Evolutionary conservation across 2,797 vertebrate species (phyloP).

Genomic region (Lithobates pipiens): DNA sequence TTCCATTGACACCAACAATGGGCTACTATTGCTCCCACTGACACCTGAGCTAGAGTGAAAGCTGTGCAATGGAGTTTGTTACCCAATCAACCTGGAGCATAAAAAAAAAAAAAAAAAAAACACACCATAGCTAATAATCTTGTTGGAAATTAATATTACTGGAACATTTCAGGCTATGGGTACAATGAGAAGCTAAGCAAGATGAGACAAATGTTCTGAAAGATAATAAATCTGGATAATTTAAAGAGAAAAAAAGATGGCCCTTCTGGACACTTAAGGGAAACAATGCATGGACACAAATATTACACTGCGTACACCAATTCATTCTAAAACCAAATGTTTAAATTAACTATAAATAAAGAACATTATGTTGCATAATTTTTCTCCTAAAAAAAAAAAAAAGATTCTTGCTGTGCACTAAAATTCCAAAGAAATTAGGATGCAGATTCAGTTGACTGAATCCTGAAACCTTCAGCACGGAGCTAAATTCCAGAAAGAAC

Average conservation of each 20-base stretch:
- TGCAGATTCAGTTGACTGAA: slow-evolving; percentile 4
- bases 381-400: background rate
- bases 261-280: too few relatives aligned
- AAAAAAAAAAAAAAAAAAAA: too few relatives aligned
- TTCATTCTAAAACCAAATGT: background rate
- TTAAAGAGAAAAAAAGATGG: background rate
- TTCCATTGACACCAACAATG: too few relatives aligned
- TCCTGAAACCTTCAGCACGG: background rate
- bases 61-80: too few relatives aligned
- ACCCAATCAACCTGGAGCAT: too few relatives aligned
- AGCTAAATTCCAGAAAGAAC: background rate
- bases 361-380: background rate
- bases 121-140: too few relatives aligned
- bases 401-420: background rate
- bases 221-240: too few relatives aligned
- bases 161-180: background rate
- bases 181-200: background rate
- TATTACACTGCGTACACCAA: background rate
- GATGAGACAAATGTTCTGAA: background rate
- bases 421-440: background rate
- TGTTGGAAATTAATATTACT: too few relatives aligned
- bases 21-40: too few relatives aligned
- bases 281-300: too few relatives aligned
- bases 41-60: too few relatives aligned
- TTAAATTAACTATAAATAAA: background rate